Evolutionary conservation across 2,888 invertebrate genomes (phyloP), one percentile per base, ranked within the genome.

Genomic region (Apamea sordens): DNA sequence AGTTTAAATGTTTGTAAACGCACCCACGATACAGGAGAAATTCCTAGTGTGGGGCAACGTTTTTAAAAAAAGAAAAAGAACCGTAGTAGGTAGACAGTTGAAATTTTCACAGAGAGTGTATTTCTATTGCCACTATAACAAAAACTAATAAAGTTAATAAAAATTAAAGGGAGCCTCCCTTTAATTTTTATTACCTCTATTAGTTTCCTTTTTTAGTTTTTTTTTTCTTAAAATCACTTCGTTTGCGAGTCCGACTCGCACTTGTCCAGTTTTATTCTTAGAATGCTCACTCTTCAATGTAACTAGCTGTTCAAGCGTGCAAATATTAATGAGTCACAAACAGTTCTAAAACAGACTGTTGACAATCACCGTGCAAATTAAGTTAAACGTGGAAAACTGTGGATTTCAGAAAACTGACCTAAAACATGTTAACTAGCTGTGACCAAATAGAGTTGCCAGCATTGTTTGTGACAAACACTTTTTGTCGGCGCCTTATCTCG

Each of bases 401-500:
- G 47, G 47, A 72, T 59, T 82, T 64, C 63, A 70, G 70, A 72
- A 59, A 2, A 44, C 7, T 69, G 56, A 71, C 73, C n/a, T 53
- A 69, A 70, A 82, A 80, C 32, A 28, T 56, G 7, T 2, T 53
- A 72, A 74, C 70, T 13, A 65, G 32, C 61, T 63, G 76, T 86
- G 70, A 74, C 50, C 28, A 84, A 84, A 83, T 28, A 79, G 21
- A 53, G 63, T 44, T 73, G 11, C 24, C 3, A 28, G 63, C 80
- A 76, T 44, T 80, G 65, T 80, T 78, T 75, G 77, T 32, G n/a
- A 24, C 53, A 83, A 80, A 79, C 67, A 73, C 24, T 89, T 86
- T 85, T 88, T 88, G 74, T 81, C 61, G 83, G 77, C 83, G 82
- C 77, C 73, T 85, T 87, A 87, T 88, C 85, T 50, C 13, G 24